Conservation (phyloP, 2,113 vertebrate genomes). For the Macaca mulatta region DNA sequence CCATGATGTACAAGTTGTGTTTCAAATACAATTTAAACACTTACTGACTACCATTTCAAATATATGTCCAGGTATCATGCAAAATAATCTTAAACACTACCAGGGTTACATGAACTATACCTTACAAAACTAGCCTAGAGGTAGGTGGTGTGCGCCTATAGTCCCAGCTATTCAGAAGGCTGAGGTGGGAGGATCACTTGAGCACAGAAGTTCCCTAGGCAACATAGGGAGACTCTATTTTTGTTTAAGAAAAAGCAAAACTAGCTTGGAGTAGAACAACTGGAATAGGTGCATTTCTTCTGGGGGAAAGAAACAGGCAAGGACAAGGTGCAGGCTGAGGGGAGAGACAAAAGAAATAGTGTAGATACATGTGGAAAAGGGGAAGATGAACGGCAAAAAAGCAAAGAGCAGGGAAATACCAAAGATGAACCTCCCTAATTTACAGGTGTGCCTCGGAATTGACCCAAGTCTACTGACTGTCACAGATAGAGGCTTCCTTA, state of each 20-base stretch:
- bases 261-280: neutral
- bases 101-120: neutral
- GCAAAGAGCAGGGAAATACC: neutral
- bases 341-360: neutral
- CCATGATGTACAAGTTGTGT: neutral
- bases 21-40: neutral
- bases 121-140: neutral
- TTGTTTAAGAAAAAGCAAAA: neutral
- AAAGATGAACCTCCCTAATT: neutral
- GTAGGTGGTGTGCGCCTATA: neutral
- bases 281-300: neutral
- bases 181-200: neutral
- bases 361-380: neutral
- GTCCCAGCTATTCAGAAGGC: neutral
- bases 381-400: neutral
- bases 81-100: neutral
- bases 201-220: neutral
- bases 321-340: neutral
- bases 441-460: neutral
- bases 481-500: neutral
- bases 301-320: neutral
- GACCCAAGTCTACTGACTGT: neutral
- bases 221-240: neutral
- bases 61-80: neutral
- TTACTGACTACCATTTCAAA: slow-evolving; percentile 1